A percentile compares a stretch with the other conserved stretches of the same genome.
phyloP scores from a whole-genome alignment of 2,888 invertebrate genomes.

The Chorisops tibialis region DNA sequence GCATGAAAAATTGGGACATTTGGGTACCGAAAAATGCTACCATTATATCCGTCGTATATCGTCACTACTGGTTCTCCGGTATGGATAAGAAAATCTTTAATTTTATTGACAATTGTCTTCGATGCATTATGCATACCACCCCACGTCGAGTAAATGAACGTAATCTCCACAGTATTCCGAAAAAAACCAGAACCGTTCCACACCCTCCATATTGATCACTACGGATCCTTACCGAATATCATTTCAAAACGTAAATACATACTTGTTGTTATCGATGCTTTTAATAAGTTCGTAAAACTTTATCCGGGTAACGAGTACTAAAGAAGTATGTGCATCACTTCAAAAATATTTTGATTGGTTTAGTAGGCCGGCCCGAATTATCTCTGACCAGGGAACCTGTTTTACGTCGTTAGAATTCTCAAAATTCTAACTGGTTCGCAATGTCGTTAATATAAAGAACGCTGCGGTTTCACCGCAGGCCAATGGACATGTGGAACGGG shows the following conservation, averaged over 20 bases:
- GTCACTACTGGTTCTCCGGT: conserved; percentile 41
- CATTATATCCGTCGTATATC: conserved; percentile 30
- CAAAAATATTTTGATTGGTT: conserved; percentile 2
- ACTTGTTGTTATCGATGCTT: conserved; percentile 5
- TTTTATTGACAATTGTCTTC: too few species aligned
- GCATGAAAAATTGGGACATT: conserved; percentile 40
- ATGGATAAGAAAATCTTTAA: conserved; percentile 29
- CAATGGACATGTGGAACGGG: too few species aligned
- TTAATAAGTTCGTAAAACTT: conserved; percentile 11
- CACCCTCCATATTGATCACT: not conserved
- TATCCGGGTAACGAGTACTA: not conserved
- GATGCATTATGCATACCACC: too few species aligned
- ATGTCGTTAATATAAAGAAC: not conserved
- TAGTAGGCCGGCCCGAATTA: not conserved
- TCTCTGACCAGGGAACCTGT: not conserved
- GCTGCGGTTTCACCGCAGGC: not conserved
- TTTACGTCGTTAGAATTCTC: conserved; percentile 13
- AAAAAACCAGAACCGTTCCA: not conserved
- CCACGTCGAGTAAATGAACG: too few species aligned
- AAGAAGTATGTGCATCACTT: not conserved
- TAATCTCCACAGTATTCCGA: not conserved
- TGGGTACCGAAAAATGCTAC: conserved; percentile 39
- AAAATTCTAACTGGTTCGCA: not conserved
- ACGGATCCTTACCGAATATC: not conserved
- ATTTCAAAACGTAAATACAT: not conserved